phyloP scores from a whole-genome alignment of 2,888 invertebrate genomes.

The Lapara coniferarum region DNA sequence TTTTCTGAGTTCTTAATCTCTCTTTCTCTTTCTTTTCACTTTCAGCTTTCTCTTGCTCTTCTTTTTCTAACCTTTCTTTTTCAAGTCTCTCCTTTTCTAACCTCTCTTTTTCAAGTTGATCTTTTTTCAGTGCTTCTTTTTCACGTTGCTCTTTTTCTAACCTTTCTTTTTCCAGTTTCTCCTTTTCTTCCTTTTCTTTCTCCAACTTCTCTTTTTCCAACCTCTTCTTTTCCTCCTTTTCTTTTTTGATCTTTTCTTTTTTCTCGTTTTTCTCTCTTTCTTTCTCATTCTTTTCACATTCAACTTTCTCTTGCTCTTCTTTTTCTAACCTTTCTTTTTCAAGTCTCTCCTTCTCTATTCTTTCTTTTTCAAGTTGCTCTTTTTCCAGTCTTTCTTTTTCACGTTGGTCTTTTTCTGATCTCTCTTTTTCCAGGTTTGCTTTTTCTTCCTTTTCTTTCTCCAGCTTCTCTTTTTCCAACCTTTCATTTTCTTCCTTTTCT shows the following conservation, averaged over 20 bases:
- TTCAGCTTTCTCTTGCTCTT: no score
- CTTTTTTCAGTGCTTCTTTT: not conserved
- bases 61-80: no score
- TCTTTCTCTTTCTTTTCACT: not conserved
- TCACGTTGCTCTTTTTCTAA: slow-evolving; percentile 22
- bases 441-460: slow-evolving; percentile 27
- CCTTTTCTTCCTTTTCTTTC: slow-evolving; percentile 32
- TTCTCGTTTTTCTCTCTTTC: slow-evolving; percentile 33
- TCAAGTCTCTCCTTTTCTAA: not conserved
- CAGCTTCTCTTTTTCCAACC: slow-evolving; percentile 11
- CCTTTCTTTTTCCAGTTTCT: slow-evolving; percentile 26
- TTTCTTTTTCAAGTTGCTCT: no score
- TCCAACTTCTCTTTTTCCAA: slow-evolving; percentile 27
- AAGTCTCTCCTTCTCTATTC: no score
- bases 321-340: no score
- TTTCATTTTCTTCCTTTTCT: slow-evolving; percentile 23
- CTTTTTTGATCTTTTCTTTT: slow-evolving; percentile 26
- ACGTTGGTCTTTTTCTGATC: slow-evolving; percentile 1
- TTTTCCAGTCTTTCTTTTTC: no score
- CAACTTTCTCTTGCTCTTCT: not conserved
- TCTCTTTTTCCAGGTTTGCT: slow-evolving; percentile 23
- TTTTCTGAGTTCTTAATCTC: no score
- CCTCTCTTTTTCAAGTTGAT: not conserved
- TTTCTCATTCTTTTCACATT: slow-evolving; percentile 21
- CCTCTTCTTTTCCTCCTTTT: slow-evolving; percentile 24